phyloP scores from a whole-genome alignment of 2,113 vertebrate species.

The Cyanoramphus novaezelandiae region DNA sequence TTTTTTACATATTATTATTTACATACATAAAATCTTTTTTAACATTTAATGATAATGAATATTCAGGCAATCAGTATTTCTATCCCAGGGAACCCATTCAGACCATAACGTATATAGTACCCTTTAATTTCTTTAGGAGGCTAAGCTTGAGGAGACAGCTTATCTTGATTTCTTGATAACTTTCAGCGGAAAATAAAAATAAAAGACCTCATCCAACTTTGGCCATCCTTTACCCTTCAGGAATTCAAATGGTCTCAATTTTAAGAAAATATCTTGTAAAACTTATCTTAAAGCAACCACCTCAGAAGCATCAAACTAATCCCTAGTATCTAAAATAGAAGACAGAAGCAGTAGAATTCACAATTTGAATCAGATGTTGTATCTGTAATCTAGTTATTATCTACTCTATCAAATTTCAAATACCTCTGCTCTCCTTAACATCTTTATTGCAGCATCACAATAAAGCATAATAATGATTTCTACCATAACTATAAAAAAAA shows the following conservation, averaged over 20 bases:
- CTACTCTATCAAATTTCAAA: not conserved
- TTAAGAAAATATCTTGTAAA: not conserved
- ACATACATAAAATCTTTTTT: too few species aligned
- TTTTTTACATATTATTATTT: not conserved
- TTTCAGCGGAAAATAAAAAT: accelerated
- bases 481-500: not conserved
- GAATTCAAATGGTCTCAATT: not conserved
- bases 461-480: not conserved
- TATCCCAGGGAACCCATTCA: not conserved
- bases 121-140: not conserved
- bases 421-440: not conserved
- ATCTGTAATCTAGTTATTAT: not conserved
- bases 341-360: not conserved
- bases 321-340: not conserved
- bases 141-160: not conserved
- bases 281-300: not conserved
- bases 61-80: not conserved
- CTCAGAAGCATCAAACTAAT: not conserved
- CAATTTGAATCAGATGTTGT: not conserved
- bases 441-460: not conserved
- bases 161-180: not conserved
- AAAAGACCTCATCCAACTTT: not conserved
- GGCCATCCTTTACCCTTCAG: not conserved
- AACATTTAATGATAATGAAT: not conserved
- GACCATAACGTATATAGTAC: not conserved